These are phyloP conservation scores for Halichoerus grypus DNA, from an alignment of 2,113 vertebrate genomes.

Conservation along the genomic window DNA sequence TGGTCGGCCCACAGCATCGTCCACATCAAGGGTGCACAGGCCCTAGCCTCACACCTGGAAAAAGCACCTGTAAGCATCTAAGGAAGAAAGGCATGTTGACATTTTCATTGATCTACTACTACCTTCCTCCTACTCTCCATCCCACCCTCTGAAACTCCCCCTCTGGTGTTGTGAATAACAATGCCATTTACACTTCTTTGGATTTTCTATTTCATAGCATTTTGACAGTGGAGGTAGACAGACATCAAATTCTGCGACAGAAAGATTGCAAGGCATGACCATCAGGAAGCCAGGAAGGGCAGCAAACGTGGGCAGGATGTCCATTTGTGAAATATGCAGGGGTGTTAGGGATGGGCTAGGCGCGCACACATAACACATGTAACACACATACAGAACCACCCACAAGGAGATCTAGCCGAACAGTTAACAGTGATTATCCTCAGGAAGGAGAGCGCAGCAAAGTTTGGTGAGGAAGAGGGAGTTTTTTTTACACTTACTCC, in stretches of 20 bases:
- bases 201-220: constrained; percentile 34
- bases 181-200: background rate
- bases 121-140: background rate
- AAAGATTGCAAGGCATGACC: background rate
- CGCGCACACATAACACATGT: background rate
- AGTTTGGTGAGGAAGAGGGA: background rate
- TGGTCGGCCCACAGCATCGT: background rate
- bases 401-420: background rate
- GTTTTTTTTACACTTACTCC: background rate
- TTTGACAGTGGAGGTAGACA: background rate
- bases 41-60: background rate
- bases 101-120: background rate
- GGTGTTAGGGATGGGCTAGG: background rate
- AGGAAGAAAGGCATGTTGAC: background rate
- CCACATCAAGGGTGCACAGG: background rate
- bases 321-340: background rate
- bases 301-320: background rate
- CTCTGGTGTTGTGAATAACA: background rate
- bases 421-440: background rate
- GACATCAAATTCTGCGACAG: background rate
- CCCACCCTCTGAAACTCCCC: background rate
- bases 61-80: background rate
- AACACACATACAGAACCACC: background rate
- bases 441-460: background rate
- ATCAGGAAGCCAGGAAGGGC: background rate